Conservation (phyloP, 2,113 vertebrate genomes). For the Cavia aperea region DNA sequence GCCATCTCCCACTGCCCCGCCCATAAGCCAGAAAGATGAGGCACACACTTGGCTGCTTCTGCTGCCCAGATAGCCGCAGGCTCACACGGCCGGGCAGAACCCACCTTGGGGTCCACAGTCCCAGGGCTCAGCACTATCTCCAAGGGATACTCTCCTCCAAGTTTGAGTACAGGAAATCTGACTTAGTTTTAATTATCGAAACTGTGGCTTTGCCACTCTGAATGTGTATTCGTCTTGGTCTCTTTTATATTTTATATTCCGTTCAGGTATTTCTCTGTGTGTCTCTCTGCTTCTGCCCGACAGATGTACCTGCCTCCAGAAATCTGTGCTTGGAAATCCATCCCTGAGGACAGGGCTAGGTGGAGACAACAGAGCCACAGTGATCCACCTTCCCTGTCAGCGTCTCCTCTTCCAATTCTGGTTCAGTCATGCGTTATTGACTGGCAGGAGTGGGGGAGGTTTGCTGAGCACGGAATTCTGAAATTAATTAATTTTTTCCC, state of each 20-base stretch:
- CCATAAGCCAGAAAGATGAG: not conserved
- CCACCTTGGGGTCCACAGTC: not conserved
- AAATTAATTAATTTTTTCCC: not conserved
- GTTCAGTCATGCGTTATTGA: not conserved
- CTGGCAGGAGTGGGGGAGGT: not conserved
- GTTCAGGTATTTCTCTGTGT: not conserved
- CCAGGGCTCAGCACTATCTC: not conserved
- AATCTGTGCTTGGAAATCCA: not conserved
- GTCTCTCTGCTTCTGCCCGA: not conserved
- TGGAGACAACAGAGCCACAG: not conserved
- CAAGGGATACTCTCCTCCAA: not conserved
- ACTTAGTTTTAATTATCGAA: not conserved
- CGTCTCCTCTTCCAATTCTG: not conserved
- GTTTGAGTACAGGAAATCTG: not conserved
- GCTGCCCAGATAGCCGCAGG: not conserved
- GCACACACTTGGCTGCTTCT: not conserved
- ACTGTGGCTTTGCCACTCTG: not conserved
- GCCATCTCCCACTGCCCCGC: not conserved
- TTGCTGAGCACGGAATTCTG: slow-evolving; percentile 14
- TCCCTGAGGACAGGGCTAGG: not conserved
- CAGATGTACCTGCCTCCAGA: not conserved
- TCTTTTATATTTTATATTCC: not conserved
- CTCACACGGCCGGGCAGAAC: not conserved
- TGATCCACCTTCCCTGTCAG: not conserved
- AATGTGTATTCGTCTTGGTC: not conserved